Evolutionary conservation across 1,140 invertebrate species (phyloP).

Genomic region (Frieseomelitta varia): DNA sequence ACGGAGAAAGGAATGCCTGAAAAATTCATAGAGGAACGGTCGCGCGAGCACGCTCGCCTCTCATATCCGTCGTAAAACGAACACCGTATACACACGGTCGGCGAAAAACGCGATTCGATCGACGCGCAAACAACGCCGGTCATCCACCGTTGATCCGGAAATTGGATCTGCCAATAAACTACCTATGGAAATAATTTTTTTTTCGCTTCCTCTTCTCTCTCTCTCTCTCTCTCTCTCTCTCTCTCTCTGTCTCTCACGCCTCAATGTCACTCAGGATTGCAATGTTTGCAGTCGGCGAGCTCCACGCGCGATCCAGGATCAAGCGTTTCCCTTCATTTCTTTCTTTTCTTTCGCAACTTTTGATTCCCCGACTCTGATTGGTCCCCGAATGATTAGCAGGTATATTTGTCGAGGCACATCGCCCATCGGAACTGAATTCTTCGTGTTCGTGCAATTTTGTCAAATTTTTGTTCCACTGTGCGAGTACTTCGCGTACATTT

Average conservation of each 20-base stretch:
- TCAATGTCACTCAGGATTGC: slow-evolving; percentile 11
- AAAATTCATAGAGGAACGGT: slow-evolving; percentile 37
- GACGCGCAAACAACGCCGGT: slow-evolving; percentile 47
- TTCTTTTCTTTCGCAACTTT: background rate
- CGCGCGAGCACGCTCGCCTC: slow-evolving; percentile 27
- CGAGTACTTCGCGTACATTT: too few relatives aligned
- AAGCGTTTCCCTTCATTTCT: background rate
- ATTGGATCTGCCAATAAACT: slow-evolving; percentile 67
- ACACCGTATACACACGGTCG: slow-evolving; percentile 26
- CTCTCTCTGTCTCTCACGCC: background rate
- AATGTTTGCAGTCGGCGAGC: slow-evolving; percentile 31
- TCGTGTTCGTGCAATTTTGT: too few relatives aligned
- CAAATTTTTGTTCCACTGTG: too few relatives aligned
- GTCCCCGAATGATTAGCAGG: too few relatives aligned
- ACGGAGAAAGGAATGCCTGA: slow-evolving; percentile 24
- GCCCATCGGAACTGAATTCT: too few relatives aligned
- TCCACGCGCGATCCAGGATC: background rate
- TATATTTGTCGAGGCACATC: too few relatives aligned
- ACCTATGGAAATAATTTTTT: slow-evolving; percentile 59
- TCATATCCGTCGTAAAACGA: slow-evolving; percentile 50
- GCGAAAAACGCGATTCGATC: slow-evolving; percentile 43
- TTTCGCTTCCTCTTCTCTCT: background rate
- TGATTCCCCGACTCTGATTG: background rate
- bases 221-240: background rate
- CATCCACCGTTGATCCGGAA: slow-evolving; percentile 57